Evolutionary conservation across 2,113 vertebrate species (phyloP), one percentile per base, ranked within the genome.

Genomic region (Anthoscopus minutus): DNA sequence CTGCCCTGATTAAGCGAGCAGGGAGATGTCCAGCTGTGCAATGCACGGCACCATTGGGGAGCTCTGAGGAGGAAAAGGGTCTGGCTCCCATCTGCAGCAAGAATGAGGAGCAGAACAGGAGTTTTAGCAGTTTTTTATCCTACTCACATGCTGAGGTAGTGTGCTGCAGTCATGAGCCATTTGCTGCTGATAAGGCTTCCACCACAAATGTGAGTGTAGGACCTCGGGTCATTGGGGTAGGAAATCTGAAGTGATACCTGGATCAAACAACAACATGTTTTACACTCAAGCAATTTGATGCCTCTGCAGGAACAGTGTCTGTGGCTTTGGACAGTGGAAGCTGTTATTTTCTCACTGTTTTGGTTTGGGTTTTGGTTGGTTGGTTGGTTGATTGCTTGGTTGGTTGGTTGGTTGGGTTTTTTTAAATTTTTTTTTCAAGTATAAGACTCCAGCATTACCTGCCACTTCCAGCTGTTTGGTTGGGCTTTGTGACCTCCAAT

Each of bases 131-230:
- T 27, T 80, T 90, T n/a, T 70, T 57, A 42, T 45, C 23, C 35
- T 37, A 53, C 95, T 93, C 86, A 98, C 97, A 56, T 23, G 30
- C 95, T 85, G 78, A 98, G 92, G 50, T 98, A 98, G 91, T 98
- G 98, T 40, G 98, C 98, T 57, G 97, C 97, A 27, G 98, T 98
- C 97, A 98, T 81, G 70, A 98, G 58, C 86, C 93, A 70, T 4
- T 33, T 86, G 61, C 4, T 1, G n/a, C 47, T 81, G 56, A 95
- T 64, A 13, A 98, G 15, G 5, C 90, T 84, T 61, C 97, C 97
- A 54, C 97, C 96, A 8, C 97, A 98, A 35, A 97, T 69, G 91
- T 97, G 98, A 42, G 27, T 24, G 60, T 71, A 98, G 4, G 15
- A 76, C 7, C 42, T 86, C 0, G 44, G 80, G 54, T 50, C 15